Evolutionary conservation across 2,113 vertebrate species (phyloP), one percentile per base, ranked within the genome.

Genomic region (Coptodon bakossiorum): DNA sequence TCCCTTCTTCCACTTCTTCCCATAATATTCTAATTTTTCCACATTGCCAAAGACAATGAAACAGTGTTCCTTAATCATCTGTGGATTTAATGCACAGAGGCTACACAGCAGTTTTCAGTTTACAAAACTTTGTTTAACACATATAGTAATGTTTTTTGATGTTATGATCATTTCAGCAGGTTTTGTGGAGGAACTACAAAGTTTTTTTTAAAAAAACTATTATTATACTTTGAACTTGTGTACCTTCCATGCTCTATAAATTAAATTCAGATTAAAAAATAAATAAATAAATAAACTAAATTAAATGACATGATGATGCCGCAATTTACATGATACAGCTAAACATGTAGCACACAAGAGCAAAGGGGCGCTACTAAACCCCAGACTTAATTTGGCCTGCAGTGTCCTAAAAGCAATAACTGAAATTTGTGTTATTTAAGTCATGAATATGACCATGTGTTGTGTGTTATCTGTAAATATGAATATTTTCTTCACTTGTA

Each of bases 261-360:
- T 27, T 45, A 2, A 16, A 73, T 73, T 73, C 2, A 73, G 66
- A 17, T 16, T 6, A 73, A 73, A 0, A 24, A 24, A 43, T 31
- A 3, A 43, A 3, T 14, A 68, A 40, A 68, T 5, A 43, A 19
- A 11, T n/a, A 2, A 63, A 63, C 40, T 27, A 9, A 24, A 45
- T 3, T 24, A 6, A 71, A 71, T 0, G 0, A 3, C 12, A 43
- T 43, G 66, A 43, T 3, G n/a, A 71, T 43, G 66, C 7, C 0
- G 7, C 4, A 22, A 38, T 68, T 40, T 68, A 38, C 11, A 40
- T 8, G 38, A 71, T 43, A 24, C 38, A 9, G 66, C 56, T 29
- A 29, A 29, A 59, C 16, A 59, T 31, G 27, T 31, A 31, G 13
- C 56, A 59, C 7, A 9, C 27, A 59, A 31, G 27, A 66, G 29